phyloP scores from a whole-genome alignment of 1,140 invertebrate genomes.

The Scaptomyza hsui region DNA sequence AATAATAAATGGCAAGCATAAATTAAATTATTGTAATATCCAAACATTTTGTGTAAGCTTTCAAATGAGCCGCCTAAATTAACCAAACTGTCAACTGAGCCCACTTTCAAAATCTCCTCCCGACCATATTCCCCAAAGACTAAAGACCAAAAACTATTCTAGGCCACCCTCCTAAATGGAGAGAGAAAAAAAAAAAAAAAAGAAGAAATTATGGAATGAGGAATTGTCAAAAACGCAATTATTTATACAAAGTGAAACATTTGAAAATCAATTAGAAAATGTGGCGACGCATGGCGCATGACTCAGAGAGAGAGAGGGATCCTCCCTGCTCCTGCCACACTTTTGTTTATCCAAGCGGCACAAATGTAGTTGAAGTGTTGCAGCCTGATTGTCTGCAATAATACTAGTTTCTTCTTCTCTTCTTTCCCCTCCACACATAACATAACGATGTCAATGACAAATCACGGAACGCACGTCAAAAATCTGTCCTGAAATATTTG shows the following conservation, averaged over 20 bases:
- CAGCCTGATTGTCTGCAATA: constrained; percentile 71
- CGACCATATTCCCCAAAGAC: constrained; percentile 29
- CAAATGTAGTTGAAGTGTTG: constrained; percentile 75
- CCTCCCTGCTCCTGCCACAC: constrained; percentile 9
- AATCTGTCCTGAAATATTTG: constrained; percentile 82
- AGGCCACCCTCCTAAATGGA: too few relatives aligned
- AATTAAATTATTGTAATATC: constrained; percentile 84
- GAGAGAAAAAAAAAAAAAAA: not conserved
- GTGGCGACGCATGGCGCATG: constrained; percentile 80
- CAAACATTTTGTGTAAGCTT: constrained; percentile 56
- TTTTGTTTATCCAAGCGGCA: constrained; percentile 78
- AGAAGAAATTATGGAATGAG: constrained; percentile 39
- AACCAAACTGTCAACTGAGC: constrained; percentile 38
- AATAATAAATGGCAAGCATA: constrained; percentile 83
- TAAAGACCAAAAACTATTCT: not conserved
- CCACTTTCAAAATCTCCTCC: constrained; percentile 67
- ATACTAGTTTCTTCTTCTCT: not conserved
- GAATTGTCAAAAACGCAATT: constrained; percentile 83
- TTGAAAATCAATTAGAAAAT: constrained; percentile 84
- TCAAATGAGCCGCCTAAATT: constrained; percentile 42
- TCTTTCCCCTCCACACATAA: not conserved
- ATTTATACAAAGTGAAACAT: constrained; percentile 83
- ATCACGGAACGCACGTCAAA: constrained; percentile 83
- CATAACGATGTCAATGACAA: constrained; percentile 83
- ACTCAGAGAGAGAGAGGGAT: constrained; percentile 34